Base-by-base conservation (phyloP, 2,113 vertebrate genomes). In the Rhynchopsitta pachyrhyncha region DNA sequence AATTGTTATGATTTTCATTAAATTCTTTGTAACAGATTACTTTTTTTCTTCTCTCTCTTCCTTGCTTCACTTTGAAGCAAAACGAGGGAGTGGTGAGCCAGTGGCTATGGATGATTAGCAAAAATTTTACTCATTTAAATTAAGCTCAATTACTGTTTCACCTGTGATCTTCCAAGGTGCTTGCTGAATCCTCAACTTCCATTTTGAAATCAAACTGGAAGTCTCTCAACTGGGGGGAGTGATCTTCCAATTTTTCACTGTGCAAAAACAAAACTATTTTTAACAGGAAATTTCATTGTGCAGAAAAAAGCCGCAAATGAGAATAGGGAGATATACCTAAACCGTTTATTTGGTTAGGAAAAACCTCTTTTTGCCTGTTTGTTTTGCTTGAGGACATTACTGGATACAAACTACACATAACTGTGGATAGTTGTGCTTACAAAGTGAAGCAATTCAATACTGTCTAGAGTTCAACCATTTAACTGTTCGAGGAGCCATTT, bases 331-430 rank as follows among this genome's bases (percentile, higher is more conserved):
- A 82, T 88, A 60, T 23, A 79, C 31, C 68, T 42, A 69, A 94
- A 85, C 27, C 18, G n/a, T 66, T 92, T 88, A 73, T 95, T 92
- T 95, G 27, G 63, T 66, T 90, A 73, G 63, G 85, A 87, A 95
- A 90, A 64, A 93, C 68, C 37, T 86, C 31, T 68, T 87, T 88
- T 94, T 79, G 5, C 23, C 79, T 77, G 23, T 81, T 89, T 79
- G 17, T 71, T 95, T 95, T 92, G 22, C 44, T 82, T 80, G 24
- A 88, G 24, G 11, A 66, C 1, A 0, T 88, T 92, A 60, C 35
- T 83, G 83, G 39, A 69, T 66, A 47, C 47, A 68, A 90, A 25
- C 62, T 86, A 66, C 49, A 10, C 71, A 46, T 47, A 64, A 60
- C 31, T 84, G 69, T 49, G 52, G 62, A 60, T 42, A 66, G 37